Evolutionary conservation across 2,888 invertebrate genomes (phyloP).

Genomic region (Callosobruchus maculatus): DNA sequence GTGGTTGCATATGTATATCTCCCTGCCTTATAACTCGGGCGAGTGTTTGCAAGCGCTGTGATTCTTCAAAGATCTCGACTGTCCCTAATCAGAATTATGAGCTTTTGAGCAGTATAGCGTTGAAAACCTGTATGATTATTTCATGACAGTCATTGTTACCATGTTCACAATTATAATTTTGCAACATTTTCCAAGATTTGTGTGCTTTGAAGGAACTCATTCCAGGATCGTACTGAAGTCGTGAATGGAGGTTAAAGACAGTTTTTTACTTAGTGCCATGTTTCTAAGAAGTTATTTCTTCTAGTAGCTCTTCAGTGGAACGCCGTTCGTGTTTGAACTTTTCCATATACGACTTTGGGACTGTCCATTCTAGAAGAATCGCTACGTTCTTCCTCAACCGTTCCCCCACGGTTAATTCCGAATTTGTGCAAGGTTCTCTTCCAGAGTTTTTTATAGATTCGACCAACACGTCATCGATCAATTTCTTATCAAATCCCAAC

Average conservation of each 20-base stretch:
- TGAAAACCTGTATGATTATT: no score
- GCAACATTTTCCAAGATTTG: no score
- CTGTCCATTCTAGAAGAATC: conserved; percentile 75
- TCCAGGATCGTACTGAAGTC: no score
- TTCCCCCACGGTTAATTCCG: conserved; percentile 55
- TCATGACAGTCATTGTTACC: no score
- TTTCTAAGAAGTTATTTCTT: conserved; percentile 60
- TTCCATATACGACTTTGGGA: conserved; percentile 74
- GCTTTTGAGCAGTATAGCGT: no score
- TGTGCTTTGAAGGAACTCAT: no score
- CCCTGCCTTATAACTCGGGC: conserved; percentile 41
- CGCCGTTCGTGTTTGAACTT: conserved; percentile 70
- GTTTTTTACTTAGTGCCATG: no score
- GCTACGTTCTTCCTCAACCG: conserved; percentile 72
- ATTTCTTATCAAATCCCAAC: conserved; percentile 68
- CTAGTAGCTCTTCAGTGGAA: conserved; percentile 74
- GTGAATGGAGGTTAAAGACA: no score
- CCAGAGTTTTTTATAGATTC: conserved; percentile 76
- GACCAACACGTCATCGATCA: conserved; percentile 77
- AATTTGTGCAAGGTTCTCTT: conserved; percentile 61
- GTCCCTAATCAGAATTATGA: no score
- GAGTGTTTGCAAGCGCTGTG: conserved; percentile 60
- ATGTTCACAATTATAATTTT: no score
- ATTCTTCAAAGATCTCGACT: conserved; percentile 61
- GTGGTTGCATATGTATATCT: conserved; percentile 65